A percentile compares a stretch with the other conserved stretches of the same genome.
These are phyloP conservation scores for Alca torda DNA, from an alignment of 2,797 vertebrate genomes.

Conservation along the genomic window DNA sequence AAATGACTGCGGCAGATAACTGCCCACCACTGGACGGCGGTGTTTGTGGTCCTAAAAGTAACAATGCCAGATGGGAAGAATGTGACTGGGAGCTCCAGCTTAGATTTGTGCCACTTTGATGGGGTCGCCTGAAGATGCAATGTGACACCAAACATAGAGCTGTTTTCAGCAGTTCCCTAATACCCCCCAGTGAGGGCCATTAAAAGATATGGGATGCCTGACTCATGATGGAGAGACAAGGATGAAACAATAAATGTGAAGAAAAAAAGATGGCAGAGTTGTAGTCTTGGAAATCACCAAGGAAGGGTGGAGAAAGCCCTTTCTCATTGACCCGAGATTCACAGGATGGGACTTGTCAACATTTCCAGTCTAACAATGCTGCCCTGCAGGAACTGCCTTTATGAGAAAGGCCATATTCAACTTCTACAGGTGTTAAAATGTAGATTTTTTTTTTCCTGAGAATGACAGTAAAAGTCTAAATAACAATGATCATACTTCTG, in stretches of 20 bases:
- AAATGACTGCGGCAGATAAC: background rate
- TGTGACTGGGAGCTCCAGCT: background rate
- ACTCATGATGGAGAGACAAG: background rate
- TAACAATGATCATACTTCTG: background rate
- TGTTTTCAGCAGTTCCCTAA: background rate
- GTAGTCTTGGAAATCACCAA: background rate
- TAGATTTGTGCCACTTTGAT: background rate
- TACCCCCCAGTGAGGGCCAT: rapidly evolving
- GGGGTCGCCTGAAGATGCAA: rapidly evolving
- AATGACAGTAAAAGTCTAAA: background rate
- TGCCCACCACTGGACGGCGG: no score
- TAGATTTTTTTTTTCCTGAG: background rate
- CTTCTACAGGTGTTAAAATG: background rate
- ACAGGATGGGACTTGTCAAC: background rate
- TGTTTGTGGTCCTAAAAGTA: background rate
- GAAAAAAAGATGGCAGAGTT: background rate
- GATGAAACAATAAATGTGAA: background rate
- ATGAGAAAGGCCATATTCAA: background rate
- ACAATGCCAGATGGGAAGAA: background rate
- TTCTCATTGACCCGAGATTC: background rate
- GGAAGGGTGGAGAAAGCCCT: background rate
- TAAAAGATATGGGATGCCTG: background rate
- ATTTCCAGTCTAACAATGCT: background rate
- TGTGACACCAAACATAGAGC: background rate
- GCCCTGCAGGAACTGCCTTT: background rate